Conservation (phyloP, 2,113 vertebrate genomes). For the Phaetusa simplex region DNA sequence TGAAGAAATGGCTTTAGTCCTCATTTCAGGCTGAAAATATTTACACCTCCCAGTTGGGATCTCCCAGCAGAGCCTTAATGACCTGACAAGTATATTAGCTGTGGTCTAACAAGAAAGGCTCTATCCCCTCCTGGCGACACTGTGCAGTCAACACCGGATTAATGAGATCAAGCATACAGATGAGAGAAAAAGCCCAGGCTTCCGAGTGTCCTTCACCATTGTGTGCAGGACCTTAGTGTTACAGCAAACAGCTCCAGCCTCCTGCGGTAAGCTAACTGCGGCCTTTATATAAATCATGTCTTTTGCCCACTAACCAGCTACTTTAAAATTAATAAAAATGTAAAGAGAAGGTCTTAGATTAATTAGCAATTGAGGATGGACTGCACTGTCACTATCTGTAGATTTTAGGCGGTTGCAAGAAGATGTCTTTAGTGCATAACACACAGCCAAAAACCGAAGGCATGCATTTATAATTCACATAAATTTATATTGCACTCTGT, state of each 20-base stretch:
- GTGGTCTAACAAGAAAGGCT: not conserved
- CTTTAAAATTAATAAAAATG: conserved; percentile 45
- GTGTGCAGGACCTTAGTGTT: not conserved
- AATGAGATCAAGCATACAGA: not conserved
- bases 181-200: not conserved
- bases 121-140: not conserved
- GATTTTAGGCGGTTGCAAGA: not conserved
- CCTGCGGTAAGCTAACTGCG: not conserved
- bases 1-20: not conserved
- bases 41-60: not conserved
- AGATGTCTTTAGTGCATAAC: not conserved
- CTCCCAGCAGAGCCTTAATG: not conserved
- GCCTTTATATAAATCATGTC: not conserved
- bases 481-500: not conserved
- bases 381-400: conserved; percentile 14
- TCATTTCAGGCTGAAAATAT: not conserved
- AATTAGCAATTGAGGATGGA: not conserved
- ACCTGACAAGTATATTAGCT: not conserved
- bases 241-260: not conserved
- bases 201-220: not conserved
- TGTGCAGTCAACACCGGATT: not conserved
- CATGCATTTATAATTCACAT: not conserved
- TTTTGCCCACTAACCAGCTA: not conserved
- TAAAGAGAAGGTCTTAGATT: not conserved
- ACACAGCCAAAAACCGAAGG: not conserved